Evolutionary conservation across 1,140 invertebrate species (phyloP).

Genomic region (Rhagoletis zephyria): DNA sequence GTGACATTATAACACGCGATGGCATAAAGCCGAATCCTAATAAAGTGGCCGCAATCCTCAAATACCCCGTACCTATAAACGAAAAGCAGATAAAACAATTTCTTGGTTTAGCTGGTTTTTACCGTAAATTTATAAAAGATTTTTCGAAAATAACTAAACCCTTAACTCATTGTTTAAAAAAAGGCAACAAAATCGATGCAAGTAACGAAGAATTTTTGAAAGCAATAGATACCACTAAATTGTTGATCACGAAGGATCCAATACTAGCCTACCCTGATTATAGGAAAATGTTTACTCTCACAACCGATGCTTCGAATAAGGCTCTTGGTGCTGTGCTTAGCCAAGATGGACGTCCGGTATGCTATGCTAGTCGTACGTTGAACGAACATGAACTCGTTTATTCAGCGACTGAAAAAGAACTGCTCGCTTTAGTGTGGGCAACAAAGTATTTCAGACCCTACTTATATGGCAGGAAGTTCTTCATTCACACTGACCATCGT

Average conservation of each 20-base stretch:
- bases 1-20: conserved; percentile 55
- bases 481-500: conserved; percentile 53
- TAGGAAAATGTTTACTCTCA: neutral
- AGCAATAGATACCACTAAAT: neutral
- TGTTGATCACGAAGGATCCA: neutral
- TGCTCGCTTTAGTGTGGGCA: conserved; percentile 64
- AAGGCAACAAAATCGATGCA: neutral
- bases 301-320: conserved; percentile 3
- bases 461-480: conserved; percentile 58
- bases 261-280: conserved; percentile 41
- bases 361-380: conserved; percentile 31
- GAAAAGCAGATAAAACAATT: conserved; percentile 57
- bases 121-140: conserved; percentile 59
- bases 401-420: conserved; percentile 27
- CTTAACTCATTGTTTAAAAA: neutral
- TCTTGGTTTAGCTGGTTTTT: conserved; percentile 56
- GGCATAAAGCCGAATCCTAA: conserved; percentile 57
- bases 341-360: conserved; percentile 9
- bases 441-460: conserved; percentile 73
- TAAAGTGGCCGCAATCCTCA: conserved; percentile 59
- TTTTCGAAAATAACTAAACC: conserved; percentile 55
- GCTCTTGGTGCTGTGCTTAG: conserved; percentile 42
- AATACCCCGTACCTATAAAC: conserved; percentile 55
- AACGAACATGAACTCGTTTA: conserved; percentile 39
- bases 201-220: neutral